Base-by-base conservation (phyloP, 2,797 vertebrate species). In the Channa striata region DNA sequence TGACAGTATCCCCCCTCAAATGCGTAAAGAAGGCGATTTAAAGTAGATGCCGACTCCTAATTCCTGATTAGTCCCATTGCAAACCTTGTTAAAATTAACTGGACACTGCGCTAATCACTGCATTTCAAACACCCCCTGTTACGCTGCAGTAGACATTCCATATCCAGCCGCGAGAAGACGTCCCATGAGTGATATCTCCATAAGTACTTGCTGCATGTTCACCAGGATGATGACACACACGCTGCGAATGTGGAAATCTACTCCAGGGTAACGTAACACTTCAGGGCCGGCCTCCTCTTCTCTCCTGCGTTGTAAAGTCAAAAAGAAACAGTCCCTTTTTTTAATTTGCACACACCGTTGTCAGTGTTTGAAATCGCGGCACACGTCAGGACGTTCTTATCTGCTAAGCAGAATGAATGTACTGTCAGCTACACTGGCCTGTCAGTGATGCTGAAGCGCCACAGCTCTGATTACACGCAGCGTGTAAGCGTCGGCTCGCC, bases 1-100 rank as follows among this genome's bases (percentile, higher is more conserved):
- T 87, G 89, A 95, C 95, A 86, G 90, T 95, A 95, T 95, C 88
- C 91, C 84, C 89, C 85, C 84, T 85, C 85, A 77, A 90, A 90
- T 51, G 82, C 66, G 84, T 86, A 93, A 93, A 90, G 81, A 83
- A 91, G 89, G 87, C 89, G 83, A 85, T 94, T 89, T 91, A 94
- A 94, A 95, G 87, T 88, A 93, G 89, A 94, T 93, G 91, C 88
- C 86, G 86, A 88, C 93, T 94, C 87, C 90, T 95, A 95, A 94
- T 95, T 95, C 94, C 93, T 93, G 92, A 95, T 95, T 95, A 95
- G 88, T 95, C 90, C 89, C 88, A 85, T 92, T 69, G 93, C 91
- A 93, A 94, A 94, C 92, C 85, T 86, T 93, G 88, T 78, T 93
- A 87, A 95, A 96, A 95, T 95, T 92, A 95, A 94, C 92, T 82